Evolutionary conservation across 1,140 invertebrate genomes (phyloP), one percentile per base, ranked within the genome.

Genomic region (Scylla paramamosain): DNA sequence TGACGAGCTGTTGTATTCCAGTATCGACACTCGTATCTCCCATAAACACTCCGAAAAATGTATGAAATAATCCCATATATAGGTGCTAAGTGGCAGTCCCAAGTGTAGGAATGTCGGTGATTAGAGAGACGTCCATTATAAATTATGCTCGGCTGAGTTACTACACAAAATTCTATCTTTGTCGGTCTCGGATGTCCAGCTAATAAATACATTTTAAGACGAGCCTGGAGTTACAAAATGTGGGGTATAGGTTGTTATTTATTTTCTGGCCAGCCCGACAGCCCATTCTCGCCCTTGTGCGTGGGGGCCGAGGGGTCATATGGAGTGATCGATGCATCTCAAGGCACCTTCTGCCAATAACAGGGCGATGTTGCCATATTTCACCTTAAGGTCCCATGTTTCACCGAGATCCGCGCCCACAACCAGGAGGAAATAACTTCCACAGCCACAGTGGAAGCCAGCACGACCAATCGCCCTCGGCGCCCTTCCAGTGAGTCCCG

Each of bases 191-290:
- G 94, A 92, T 95, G 94, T 95, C 91, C 84, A 93, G 59, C 84
- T 95, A 95, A 93, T 95, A 95, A 95, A 95, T 95, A 95, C 94
- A 95, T 95, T 95, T 95, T 95, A 95, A 95, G 91, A 95, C 94
- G 94, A 95, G 94, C n/a, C 84, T 67, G n/a, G 91, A 93, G 91
- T 92, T 95, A 92, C 91, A 95, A 95, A 95, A 93, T 92, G 91
- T 88, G 91, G 94, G 94, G 91, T 87, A 95, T 95, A 95, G 94
- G 90, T 95, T 95, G 91, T 93, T 95, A 95, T 95, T 95, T 95
- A 95, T 95, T 95, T 95, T 95, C 94, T 95, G 29, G 20, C 32
- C 90, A n/a, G 52, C 32, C 28, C 83, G 83, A 48, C 94, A 95
- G 12, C 16, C 94, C 91, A 95, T 93, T 95, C 88, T 95, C 48